These are phyloP conservation scores for Dexiosoma caninum DNA, from an alignment of 2,888 invertebrate genomes.

Conservation along the genomic window DNA sequence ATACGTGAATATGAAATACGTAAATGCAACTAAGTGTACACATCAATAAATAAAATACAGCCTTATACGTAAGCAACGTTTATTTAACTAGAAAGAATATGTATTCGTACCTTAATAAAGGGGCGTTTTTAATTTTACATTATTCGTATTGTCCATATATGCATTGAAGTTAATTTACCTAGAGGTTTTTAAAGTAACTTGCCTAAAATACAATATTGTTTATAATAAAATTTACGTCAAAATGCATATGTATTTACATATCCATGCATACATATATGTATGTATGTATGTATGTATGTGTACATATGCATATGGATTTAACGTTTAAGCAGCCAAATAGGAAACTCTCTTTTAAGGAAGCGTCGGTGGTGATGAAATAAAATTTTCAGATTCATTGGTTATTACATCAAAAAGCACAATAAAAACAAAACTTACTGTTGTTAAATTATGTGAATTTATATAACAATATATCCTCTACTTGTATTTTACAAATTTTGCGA, in stretches of 20 bases:
- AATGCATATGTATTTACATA: neutral
- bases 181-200: conserved; percentile 26
- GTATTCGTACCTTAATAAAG: neutral
- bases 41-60: conserved; percentile 38
- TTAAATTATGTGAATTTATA: conserved; percentile 6
- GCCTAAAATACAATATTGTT: neutral
- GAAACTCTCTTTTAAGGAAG: conserved; percentile 47
- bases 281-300: neutral
- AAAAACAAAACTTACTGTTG: conserved; percentile 30
- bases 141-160: conserved; percentile 21
- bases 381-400: conserved; percentile 37
- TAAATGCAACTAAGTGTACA: neutral
- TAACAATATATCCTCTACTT: neutral
- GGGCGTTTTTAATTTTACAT: conserved; percentile 25
- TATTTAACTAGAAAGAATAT: conserved; percentile 4
- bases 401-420: neutral
- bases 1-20: too few species aligned
- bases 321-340: conserved; percentile 26
- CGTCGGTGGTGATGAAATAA: conserved; percentile 20
- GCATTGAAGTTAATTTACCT: neutral
- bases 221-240: conserved; percentile 40
- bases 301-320: neutral
- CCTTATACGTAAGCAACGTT: conserved; percentile 26
- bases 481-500: too few species aligned
- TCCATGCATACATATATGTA: neutral